Percentiles rank a stretch among this genome's conserved stretches.
Evolutionary conservation across 2,797 vertebrate species (phyloP).

Genomic region (Danio aesculapii): DNA sequence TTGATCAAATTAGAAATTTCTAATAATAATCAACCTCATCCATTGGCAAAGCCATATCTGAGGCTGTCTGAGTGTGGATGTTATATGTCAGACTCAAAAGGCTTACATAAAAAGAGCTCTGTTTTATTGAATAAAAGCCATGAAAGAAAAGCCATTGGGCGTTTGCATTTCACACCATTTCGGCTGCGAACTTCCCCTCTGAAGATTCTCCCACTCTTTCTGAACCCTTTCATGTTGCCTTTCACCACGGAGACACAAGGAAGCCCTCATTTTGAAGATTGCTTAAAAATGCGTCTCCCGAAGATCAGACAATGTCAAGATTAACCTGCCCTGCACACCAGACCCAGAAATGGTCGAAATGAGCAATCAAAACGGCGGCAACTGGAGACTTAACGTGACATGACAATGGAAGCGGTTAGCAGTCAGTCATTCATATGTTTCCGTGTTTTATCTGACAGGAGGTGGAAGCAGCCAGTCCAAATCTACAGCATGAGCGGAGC

Average conservation of each 20-base stretch:
- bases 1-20: slow-evolving; percentile 12
- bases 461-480: slow-evolving; percentile 45
- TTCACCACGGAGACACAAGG: slow-evolving; percentile 65
- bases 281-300: slow-evolving; percentile 78
- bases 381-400: slow-evolving; percentile 45
- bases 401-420: slow-evolving; percentile 46
- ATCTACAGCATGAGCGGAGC: slow-evolving; percentile 35
- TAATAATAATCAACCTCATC: slow-evolving; percentile 38
- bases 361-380: slow-evolving; percentile 48
- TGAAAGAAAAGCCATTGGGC: slow-evolving; percentile 41
- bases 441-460: slow-evolving; percentile 44
- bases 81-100: slow-evolving; percentile 62
- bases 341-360: slow-evolving; percentile 75
- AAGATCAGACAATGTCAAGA: slow-evolving; percentile 79
- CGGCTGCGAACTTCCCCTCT: slow-evolving; percentile 68
- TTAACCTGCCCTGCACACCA: slow-evolving; percentile 71
- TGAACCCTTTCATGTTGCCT: slow-evolving; percentile 72
- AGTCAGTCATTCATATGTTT: slow-evolving; percentile 48
- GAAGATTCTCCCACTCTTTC: slow-evolving; percentile 77
- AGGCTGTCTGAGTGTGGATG: slow-evolving; percentile 25
- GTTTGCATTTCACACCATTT: slow-evolving; percentile 48
- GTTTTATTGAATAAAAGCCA: slow-evolving; percentile 48
- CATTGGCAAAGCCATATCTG: slow-evolving; percentile 3
- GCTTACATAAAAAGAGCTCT: slow-evolving; percentile 64
- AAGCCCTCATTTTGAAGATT: slow-evolving; percentile 73